Evolutionary conservation across 2,113 vertebrate species (phyloP).

Genomic region (Colistium nudipinnis): DNA sequence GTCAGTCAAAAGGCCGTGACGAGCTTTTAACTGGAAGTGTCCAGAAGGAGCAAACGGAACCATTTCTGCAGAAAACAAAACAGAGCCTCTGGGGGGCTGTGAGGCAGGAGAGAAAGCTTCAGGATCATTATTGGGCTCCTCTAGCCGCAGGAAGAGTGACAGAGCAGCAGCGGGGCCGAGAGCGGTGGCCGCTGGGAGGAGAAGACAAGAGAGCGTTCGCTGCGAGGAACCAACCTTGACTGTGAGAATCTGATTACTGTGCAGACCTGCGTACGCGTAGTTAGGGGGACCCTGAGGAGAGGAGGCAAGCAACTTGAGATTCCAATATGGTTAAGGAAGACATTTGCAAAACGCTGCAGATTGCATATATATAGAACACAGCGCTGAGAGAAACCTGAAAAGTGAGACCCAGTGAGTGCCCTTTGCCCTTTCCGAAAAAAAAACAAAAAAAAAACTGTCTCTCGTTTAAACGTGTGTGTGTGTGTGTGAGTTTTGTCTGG

Average conservation of each 20-base stretch:
- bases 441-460: not conserved
- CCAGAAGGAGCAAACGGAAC: not conserved
- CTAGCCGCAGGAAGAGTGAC: slow-evolving; percentile 30
- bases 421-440: slow-evolving; percentile 20
- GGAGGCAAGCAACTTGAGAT: too few relatives aligned
- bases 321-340: too few relatives aligned
- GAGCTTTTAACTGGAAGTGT: slow-evolving; percentile 1
- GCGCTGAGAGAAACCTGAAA: too few relatives aligned
- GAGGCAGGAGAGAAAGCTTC: slow-evolving; percentile 10
- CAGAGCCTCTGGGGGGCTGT: slow-evolving; percentile 25
- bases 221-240: slow-evolving; percentile 80
- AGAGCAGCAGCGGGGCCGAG: slow-evolving; percentile 46
- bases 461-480: not conserved
- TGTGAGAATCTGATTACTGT: slow-evolving; percentile 85
- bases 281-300: slow-evolving; percentile 73
- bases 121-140: slow-evolving; percentile 10
- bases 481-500: not conserved
- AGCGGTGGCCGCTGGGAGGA: slow-evolving; percentile 27
- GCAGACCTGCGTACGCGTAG: slow-evolving; percentile 77
- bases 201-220: slow-evolving; percentile 26
- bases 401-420: too few relatives aligned
- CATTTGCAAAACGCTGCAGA: too few relatives aligned
- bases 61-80: slow-evolving; percentile 22
- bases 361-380: too few relatives aligned
- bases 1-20: slow-evolving; percentile 10